Evolutionary conservation across 2,113 vertebrate genomes (phyloP), one percentile per base, ranked within the genome.

Genomic region (Catharus minimus): DNA sequence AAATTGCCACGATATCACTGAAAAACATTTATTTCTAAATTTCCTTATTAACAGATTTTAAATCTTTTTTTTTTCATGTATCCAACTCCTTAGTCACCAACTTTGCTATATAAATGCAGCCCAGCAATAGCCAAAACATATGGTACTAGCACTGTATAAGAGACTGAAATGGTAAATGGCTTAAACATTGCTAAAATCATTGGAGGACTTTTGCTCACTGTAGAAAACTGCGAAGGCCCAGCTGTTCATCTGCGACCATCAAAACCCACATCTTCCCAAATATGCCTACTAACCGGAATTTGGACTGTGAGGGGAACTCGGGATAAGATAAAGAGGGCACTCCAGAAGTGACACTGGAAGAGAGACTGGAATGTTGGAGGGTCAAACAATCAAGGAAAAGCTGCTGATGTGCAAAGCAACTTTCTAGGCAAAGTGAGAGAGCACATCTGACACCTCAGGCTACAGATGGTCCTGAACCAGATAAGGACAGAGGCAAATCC

Each of bases 161-260:
- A 64, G 39, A 46, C 49, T 64, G 33, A 56, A 47, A 73, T 8
- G 5, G 15, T 23, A 33, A 17, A 55, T 55, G 15, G 18, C 33
- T 62, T 55, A 64, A 72, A 64, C 15, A 41, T 23, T 24, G 19
- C 7, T 39, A 47, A 56, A 56, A 39, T 56, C 23, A 39, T 47
- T 1, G 0, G n/a, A 55, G 28, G 9, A 47, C 23, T 56, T 73
- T 11, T 28, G 5, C 19, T 33, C 11, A 23, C 23, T 33, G 15
- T 9, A 47, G 33, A n/a, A 56, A 55, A 64, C 18, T 15, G 28
- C 19, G 28, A 28, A 55, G 12, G 64, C 39, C 3, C 23, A 64
- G 23, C 9, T 39, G 27, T 27, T 39, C 41, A 41, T 56, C 41
- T n/a, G 6, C 0, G 0, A 47, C 28, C 7, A 23, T 15, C 5